Evolutionary conservation across 1,140 invertebrate species (phyloP), one percentile per base, ranked within the genome.

Genomic region (Drosophila seguyi): DNA sequence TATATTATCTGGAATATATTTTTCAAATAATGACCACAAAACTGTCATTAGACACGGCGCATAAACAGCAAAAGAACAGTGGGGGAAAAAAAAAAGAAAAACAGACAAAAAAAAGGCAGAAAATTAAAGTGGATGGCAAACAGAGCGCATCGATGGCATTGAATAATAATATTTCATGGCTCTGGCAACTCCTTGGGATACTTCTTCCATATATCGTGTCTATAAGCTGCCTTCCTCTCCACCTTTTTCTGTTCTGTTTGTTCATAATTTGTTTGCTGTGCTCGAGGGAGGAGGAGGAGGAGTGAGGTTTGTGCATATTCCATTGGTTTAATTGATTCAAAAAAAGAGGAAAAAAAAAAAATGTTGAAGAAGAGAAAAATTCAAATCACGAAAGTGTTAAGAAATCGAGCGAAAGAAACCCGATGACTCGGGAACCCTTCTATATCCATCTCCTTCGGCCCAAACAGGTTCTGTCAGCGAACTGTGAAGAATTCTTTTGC

Each of bases 381-480:
- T 88, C 72, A 88, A 87, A 87, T 87, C 80, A 83, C 72, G 80
- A 88, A 88, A 87, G 84, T 87, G 84, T 87, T 87, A 84, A 80
- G 80, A 75, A 82, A 83, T 65, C 83, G 52, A 82, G 55, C 53
- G 63, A 52, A 42, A 39, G 60, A 62, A 60, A 31, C 27, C 20
- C 41, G 14, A 67, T 45, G 55, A 53, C 27, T 63, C 31, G 42
- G 18, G 25, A 41, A 65, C 45, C 45, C 42, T 66, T 66, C 3
- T 11, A 25, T 13, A 13, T 22, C 44, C 36, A 27, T 50, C 27
- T 22, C 36, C 34, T 31, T n/a, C 10, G 58, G 22, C 48, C 63
- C 38, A 86, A 86, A 86, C 83, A 81, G 83, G 83, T 86, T 86
- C 83, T 81, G 82, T 86, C 83, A 86, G 79, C 83, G 79, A 86